Base-by-base conservation (phyloP, 2,888 invertebrate species). In the Scaptomyza parva region DNA sequence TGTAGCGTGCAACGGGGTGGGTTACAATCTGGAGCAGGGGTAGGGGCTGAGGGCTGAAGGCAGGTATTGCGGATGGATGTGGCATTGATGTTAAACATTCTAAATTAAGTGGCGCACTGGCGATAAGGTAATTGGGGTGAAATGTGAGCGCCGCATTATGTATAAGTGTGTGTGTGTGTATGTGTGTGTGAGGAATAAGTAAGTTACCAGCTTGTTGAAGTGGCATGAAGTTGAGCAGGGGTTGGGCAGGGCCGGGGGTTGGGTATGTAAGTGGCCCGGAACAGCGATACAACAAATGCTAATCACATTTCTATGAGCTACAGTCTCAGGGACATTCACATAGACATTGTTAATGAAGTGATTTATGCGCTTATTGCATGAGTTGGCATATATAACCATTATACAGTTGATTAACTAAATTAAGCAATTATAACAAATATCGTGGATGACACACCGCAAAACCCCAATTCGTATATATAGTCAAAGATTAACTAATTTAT, bases 61-160 rank as follows among this genome's bases (percentile, higher is more conserved):
- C 57, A 72, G 70, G 63, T 53, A 62, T 67, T 35, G 35, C 14
- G 70, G 70, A 63, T 67, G 60, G 66, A 58, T 70, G 43, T 50
- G 76, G 48, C 76, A 75, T 76, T 73, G 57, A 88, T 87, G 86
- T 88, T 87, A 86, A 87, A 76, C 88, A 88, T 86, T 88, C 84
- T 82, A 90, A 89, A 89, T 90, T 89, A 89, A 90, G 83, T 89
- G 89, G 86, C 85, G 85, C 89, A 84, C 86, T 85, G 82, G 85
- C 78, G 90, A 90, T 90, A 91, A 91, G 88, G 89, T 90, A 91
- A 91, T 90, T 91, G 91, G 90, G 90, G 90, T 90, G 90, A 90
- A 89, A 88, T 90, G 81, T 80, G 82, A 82, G 85, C 81, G 78
- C 60, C 58, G 47, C 53, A 69, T 59, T 57, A 50, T 45, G 62